A percentile compares a stretch with the other conserved stretches of the same genome.
Evolutionary conservation across 2,888 invertebrate species (phyloP).

Genomic region (Dryococelus australis): DNA sequence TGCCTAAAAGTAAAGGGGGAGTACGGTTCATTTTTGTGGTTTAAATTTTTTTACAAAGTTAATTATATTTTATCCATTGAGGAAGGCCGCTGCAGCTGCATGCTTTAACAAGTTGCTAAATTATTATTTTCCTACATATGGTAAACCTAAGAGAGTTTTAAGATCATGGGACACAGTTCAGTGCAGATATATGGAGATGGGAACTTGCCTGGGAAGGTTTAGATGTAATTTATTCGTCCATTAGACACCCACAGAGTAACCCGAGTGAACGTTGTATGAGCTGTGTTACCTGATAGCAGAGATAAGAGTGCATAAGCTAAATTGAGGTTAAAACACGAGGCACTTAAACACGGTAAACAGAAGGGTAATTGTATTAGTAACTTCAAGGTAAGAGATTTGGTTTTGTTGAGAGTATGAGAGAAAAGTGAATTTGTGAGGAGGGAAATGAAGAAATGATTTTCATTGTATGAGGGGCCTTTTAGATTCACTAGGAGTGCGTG

Average conservation of each 20-base stretch:
- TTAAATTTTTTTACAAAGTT: constrained; percentile 12
- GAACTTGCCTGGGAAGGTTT: neutral
- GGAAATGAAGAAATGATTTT: too few species aligned
- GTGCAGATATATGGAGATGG: neutral
- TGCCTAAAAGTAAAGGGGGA: constrained; percentile 6
- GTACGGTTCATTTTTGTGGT: neutral
- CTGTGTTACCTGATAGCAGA: too few species aligned
- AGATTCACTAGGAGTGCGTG: too few species aligned
- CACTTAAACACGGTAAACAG: too few species aligned
- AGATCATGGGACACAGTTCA: constrained; percentile 21
- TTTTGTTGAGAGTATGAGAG: too few species aligned
- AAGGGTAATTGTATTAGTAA: too few species aligned
- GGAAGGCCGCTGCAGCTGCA: neutral
- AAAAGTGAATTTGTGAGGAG: too few species aligned
- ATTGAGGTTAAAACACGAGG: too few species aligned
- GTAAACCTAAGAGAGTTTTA: neutral
- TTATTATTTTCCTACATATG: neutral
- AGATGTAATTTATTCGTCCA: neutral
- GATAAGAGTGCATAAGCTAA: too few species aligned
- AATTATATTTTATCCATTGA: neutral
- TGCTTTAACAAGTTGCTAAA: too few species aligned
- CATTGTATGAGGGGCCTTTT: too few species aligned
- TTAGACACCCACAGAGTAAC: neutral
- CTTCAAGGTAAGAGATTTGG: too few species aligned
- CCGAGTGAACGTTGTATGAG: neutral